Percentiles rank a stretch among this genome's conserved stretches.
phyloP scores from a whole-genome alignment of 2,797 vertebrate genomes.

The Eulemur mongoz region DNA sequence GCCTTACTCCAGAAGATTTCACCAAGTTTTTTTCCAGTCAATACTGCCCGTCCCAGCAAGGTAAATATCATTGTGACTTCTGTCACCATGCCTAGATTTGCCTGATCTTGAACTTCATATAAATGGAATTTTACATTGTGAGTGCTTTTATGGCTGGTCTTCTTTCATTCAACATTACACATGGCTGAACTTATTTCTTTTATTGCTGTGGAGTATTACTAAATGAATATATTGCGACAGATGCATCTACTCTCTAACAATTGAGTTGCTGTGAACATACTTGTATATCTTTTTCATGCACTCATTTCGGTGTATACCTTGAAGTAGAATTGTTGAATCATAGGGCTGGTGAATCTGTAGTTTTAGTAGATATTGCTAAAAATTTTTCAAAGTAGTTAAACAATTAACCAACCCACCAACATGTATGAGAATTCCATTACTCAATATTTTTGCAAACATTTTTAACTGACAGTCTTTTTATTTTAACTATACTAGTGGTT shows the following conservation, averaged over 20 bases:
- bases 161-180: neutral
- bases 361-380: neutral
- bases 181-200: neutral
- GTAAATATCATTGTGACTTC: neutral
- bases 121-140: neutral
- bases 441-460: neutral
- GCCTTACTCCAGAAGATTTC: neutral
- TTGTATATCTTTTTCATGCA: neutral
- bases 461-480: neutral
- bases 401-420: neutral
- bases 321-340: neutral
- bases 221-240: neutral
- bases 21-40: neutral
- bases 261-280: neutral
- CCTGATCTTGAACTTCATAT: neutral
- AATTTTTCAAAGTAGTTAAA: neutral
- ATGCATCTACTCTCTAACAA: neutral
- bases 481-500: neutral
- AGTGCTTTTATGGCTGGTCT: neutral
- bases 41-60: neutral
- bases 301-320: neutral
- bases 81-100: neutral
- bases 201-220: neutral
- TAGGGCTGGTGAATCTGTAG: neutral
- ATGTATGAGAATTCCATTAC: neutral